A percentile compares a stretch with the other conserved stretches of the same genome.
Conservation (phyloP, 2,113 vertebrate species). For the Anhinga anhinga region DNA sequence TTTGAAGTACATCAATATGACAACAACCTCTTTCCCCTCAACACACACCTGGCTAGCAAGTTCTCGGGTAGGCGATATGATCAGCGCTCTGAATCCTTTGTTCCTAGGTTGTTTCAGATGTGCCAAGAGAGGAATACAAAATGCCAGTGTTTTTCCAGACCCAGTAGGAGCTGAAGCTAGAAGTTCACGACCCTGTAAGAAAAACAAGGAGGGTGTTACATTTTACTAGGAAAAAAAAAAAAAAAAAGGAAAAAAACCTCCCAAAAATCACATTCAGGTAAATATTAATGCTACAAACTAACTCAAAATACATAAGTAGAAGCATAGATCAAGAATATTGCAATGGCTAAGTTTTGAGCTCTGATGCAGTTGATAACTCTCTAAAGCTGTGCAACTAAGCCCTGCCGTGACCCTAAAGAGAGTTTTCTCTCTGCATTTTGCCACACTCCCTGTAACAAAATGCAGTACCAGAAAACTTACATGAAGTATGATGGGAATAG, state of each 20-base stretch:
- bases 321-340: background rate
- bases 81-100: slow-evolving; percentile 89
- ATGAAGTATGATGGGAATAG: slow-evolving; percentile 92
- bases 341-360: background rate
- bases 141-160: slow-evolving; percentile 95
- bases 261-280: too few relatives aligned
- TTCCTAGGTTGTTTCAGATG: slow-evolving; percentile 89
- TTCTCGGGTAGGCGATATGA: slow-evolving; percentile 93
- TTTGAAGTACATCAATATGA: rapidly evolving
- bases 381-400: background rate
- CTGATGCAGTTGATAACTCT: rapidly evolving
- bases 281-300: background rate
- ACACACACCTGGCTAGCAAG: slow-evolving; percentile 88
- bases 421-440: background rate
- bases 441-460: rapidly evolving
- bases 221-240: background rate
- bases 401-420: rapidly evolving
- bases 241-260: too few relatives aligned
- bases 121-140: slow-evolving; percentile 88
- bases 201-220: background rate
- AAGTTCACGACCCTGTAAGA: slow-evolving; percentile 84
- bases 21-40: background rate
- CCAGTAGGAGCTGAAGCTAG: slow-evolving; percentile 96
- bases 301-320: background rate
- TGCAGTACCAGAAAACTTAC: slow-evolving; percentile 59